phyloP scores from a whole-genome alignment of 2,797 vertebrate species.

The Lepus oiostolus region DNA sequence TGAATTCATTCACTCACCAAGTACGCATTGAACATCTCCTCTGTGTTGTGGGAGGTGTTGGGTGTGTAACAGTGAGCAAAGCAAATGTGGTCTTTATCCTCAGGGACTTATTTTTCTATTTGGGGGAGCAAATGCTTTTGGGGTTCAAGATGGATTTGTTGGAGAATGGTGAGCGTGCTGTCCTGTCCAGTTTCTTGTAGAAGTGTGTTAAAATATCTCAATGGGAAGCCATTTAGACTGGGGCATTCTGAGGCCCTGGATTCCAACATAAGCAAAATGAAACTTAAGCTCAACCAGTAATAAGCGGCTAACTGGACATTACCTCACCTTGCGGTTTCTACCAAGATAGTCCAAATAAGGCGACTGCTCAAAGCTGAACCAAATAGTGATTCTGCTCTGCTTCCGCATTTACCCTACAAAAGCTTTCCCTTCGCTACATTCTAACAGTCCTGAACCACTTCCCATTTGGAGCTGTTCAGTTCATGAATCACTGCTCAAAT shows the following conservation, averaged over 20 bases:
- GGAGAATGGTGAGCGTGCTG: not conserved
- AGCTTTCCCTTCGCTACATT: not conserved
- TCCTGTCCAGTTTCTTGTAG: not conserved
- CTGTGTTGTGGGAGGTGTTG: not conserved
- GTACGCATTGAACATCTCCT: not conserved
- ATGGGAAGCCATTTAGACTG: not conserved
- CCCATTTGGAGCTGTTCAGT: not conserved
- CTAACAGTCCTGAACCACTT: not conserved
- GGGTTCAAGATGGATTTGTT: slow-evolving; percentile 42
- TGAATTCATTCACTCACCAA: not conserved
- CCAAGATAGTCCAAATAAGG: not conserved
- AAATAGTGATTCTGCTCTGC: not conserved
- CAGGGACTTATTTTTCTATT: slow-evolving; percentile 1
- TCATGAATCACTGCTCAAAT: not conserved
- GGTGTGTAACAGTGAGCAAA: not conserved
- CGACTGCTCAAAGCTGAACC: not conserved
- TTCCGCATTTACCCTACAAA: not conserved
- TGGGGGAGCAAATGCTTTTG: slow-evolving; percentile 3
- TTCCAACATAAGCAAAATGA: not conserved
- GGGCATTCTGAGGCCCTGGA: not conserved
- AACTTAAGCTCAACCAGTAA: not conserved
- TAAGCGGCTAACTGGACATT: not conserved
- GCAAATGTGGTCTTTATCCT: not conserved
- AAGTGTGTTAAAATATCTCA: not conserved
- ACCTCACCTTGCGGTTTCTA: not conserved